These are phyloP conservation scores for Leucophenga montana DNA, from an alignment of 2,888 invertebrate genomes.

Conservation along the genomic window DNA sequence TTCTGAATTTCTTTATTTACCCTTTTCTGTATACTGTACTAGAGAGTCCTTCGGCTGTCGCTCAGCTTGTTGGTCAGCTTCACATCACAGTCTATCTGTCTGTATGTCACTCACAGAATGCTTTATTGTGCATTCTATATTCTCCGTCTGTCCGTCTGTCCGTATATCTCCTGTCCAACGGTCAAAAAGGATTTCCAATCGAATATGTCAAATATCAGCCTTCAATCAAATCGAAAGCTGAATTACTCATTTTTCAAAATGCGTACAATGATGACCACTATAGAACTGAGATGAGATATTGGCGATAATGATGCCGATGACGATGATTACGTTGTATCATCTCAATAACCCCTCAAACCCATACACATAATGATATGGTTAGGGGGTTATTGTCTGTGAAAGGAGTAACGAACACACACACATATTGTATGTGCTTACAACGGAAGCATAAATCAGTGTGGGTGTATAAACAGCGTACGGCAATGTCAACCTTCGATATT, in stretches of 20 bases:
- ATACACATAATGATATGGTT: slow-evolving; percentile 3
- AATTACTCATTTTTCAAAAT: slow-evolving; percentile 56
- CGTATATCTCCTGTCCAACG: too few relatives aligned
- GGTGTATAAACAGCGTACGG: slow-evolving; percentile 30
- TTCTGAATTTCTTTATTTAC: slow-evolving; percentile 37
- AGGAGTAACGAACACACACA: slow-evolving; percentile 26
- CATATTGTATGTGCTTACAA: slow-evolving; percentile 18
- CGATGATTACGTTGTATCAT: slow-evolving; percentile 37
- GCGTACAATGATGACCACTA: slow-evolving; percentile 6
- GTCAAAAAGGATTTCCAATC: slow-evolving; percentile 66
- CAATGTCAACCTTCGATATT: slow-evolving; percentile 52
- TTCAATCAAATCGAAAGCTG: slow-evolving; percentile 67
- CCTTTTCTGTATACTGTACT: slow-evolving; percentile 7
- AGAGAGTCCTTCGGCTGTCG: slow-evolving; percentile 31
- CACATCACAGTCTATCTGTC: slow-evolving; percentile 41
- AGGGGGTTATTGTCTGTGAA: not conserved
- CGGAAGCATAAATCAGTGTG: slow-evolving; percentile 58
- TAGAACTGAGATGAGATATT: slow-evolving; percentile 25
- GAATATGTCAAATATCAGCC: slow-evolving; percentile 71
- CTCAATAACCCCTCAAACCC: not conserved
- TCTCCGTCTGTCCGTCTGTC: slow-evolving; percentile 31
- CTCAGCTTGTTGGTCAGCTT: slow-evolving; percentile 46
- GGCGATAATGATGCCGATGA: slow-evolving; percentile 15
- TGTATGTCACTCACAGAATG: slow-evolving; percentile 52
- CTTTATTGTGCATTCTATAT: slow-evolving; percentile 5